Conservation (phyloP, 2,888 invertebrate species). For the Amphiduros pacificus region DNA sequence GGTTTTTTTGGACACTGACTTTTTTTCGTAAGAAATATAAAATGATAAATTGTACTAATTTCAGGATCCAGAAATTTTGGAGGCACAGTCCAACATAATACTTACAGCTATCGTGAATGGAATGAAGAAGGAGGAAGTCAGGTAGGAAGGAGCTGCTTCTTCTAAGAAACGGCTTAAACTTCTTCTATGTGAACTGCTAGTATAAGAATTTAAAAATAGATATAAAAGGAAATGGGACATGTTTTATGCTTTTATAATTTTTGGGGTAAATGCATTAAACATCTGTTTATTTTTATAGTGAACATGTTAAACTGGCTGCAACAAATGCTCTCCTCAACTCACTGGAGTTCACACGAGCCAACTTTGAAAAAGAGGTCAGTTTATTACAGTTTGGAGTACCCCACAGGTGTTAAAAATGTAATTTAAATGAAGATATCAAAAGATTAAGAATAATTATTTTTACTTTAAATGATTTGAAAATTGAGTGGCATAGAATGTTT, state of each 20-base stretch:
- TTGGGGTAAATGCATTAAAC: not conserved
- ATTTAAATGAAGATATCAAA: no score
- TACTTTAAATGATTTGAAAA: no score
- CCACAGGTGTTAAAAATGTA: no score
- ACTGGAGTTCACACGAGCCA: conserved; percentile 95
- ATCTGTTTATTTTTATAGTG: conserved; percentile 61
- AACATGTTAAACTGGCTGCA: conserved; percentile 92
- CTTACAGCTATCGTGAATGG: conserved; percentile 98
- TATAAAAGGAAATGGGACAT: no score
- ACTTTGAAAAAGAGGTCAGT: conserved; percentile 89
- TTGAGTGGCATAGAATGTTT: no score
- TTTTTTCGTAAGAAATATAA: not conserved
- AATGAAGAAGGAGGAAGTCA: conserved; percentile 92
- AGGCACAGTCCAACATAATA: conserved; percentile 91
- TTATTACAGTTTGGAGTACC: not conserved
- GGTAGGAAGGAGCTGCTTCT: no score
- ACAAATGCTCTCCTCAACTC: conserved; percentile 96
- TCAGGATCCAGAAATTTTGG: conserved; percentile 81
- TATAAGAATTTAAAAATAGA: no score
- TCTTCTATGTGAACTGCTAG: no score
- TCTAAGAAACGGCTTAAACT: no score
- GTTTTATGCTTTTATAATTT: not conserved
- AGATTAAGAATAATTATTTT: no score
- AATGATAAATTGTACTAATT: not conserved
- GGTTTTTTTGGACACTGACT: no score